Percentiles rank a stretch among this genome's conserved stretches.
phyloP scores from a whole-genome alignment of 2,797 vertebrate genomes.

The Menidia menidia region DNA sequence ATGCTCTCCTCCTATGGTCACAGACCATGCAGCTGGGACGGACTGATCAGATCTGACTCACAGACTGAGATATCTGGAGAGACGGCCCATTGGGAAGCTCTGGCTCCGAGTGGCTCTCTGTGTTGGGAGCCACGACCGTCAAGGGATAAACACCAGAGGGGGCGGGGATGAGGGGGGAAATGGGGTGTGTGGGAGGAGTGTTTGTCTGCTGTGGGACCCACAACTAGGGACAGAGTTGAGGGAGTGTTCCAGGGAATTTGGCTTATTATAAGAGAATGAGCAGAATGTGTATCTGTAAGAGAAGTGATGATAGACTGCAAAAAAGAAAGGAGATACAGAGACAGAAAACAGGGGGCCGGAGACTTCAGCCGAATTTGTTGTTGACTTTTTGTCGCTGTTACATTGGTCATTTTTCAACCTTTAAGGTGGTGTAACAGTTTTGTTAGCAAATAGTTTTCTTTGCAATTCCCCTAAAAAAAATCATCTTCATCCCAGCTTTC shows the following conservation, averaged over 20 bases:
- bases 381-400: not conserved
- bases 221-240: conserved; percentile 62
- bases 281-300: conserved; percentile 74
- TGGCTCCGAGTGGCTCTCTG: conserved; percentile 58
- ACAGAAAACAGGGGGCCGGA: conserved; percentile 11
- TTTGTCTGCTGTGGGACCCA: conserved; percentile 67
- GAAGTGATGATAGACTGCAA: conserved; percentile 56
- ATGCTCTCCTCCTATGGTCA: conserved; percentile 68
- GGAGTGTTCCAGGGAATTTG: conserved; percentile 84
- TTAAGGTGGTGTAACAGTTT: too few species aligned
- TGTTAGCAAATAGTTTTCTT: too few species aligned
- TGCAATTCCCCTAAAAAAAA: too few species aligned
- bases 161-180: conserved; percentile 55
- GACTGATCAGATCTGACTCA: conserved; percentile 30
- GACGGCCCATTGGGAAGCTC: conserved; percentile 41
- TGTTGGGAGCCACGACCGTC: conserved; percentile 50
- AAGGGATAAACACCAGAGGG: conserved; percentile 52
- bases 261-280: conserved; percentile 75
- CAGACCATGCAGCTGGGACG: not conserved
- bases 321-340: not conserved
- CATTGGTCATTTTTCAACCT: too few species aligned
- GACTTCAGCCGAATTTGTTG: not conserved
- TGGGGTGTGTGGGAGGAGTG: conserved; percentile 57
- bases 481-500: too few species aligned
- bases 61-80: conserved; percentile 23